Evolutionary conservation across 2,888 invertebrate species (phyloP), one percentile per base, ranked within the genome.

Genomic region (Mechanitis mazaeus): DNA sequence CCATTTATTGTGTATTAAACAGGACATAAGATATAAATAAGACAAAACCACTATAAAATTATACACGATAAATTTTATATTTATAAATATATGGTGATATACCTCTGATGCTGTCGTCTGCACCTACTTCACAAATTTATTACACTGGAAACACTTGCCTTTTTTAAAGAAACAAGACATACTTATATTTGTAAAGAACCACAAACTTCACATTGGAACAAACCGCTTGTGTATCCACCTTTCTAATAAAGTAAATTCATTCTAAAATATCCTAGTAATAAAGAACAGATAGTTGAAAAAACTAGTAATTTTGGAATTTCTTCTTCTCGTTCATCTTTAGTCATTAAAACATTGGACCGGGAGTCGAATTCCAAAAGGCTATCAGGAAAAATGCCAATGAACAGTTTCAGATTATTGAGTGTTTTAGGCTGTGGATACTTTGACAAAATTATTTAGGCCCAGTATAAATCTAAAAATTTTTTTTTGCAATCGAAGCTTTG

Each of bases 401-500:
- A 97, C 58, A 95, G 97, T 83, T 99, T 99, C 91, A 93, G 96
- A 75, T 91, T 99, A 75, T 93, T 99, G 71, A 98, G 98, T 86
- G 99, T 99, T 31, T 92, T 99, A 64, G 99, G 99, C 54, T 93
- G 99, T 75, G 99, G 99, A 5, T 99, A 99, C 88, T 99, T 99
- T 86, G 99, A 99, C 75, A 99, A 99, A 93, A 99, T 99, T 54
- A 97, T 99, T 75, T 90, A 99, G 71, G 94, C 98, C 61, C 98
- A 99, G 89, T 96, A 98, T 87, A 95, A 94, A 85, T 94, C 95
- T 75, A 96, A 96, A 46, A 95, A 95, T 75, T 97, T 20, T 98
- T 98, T 89, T 99, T 97, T 89, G 99, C 99, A 68, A 96, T 99
- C 71, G 99, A 99, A 91, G 98, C 99, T 63, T 92, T 99, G 79